Conservation (phyloP, 2,797 vertebrate genomes). For the Hyperoplus immaculatus region DNA sequence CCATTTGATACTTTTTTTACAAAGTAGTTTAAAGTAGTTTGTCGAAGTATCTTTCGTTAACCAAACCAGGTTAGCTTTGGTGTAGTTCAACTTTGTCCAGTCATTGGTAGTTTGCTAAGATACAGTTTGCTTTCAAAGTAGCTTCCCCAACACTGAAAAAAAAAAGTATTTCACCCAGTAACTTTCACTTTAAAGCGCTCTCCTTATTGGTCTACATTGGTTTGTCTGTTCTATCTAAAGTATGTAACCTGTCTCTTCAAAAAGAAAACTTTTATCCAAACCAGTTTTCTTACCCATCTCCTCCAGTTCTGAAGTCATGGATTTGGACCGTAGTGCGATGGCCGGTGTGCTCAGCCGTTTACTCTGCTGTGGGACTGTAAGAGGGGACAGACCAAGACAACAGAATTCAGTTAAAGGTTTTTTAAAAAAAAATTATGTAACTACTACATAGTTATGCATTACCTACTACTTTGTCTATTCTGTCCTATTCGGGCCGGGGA, state of each 20-base stretch:
- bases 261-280: background rate
- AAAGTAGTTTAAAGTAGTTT: too few species aligned
- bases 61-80: too few species aligned
- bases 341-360: slow-evolving; percentile 92
- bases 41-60: too few species aligned
- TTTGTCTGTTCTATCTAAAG: slow-evolving; percentile 20
- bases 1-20: too few species aligned
- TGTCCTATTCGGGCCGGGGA: too few species aligned
- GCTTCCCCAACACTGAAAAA: slow-evolving; percentile 47
- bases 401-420: background rate
- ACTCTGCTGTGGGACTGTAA: slow-evolving; percentile 90
- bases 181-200: slow-evolving; percentile 6
- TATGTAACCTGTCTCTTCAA: background rate
- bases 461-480: too few species aligned
- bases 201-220: slow-evolving; percentile 1
- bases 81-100: too few species aligned
- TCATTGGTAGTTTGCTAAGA: too few species aligned
- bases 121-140: slow-evolving; percentile 7
- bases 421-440: too few species aligned
- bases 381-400: background rate
- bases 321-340: slow-evolving; percentile 94
- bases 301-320: slow-evolving; percentile 96
- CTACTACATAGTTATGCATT: too few species aligned
- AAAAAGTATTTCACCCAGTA: slow-evolving; percentile 28
- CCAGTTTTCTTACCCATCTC: slow-evolving; percentile 92